Conservation (phyloP, 2,888 invertebrate species). For the Acronicta leporina region DNA sequence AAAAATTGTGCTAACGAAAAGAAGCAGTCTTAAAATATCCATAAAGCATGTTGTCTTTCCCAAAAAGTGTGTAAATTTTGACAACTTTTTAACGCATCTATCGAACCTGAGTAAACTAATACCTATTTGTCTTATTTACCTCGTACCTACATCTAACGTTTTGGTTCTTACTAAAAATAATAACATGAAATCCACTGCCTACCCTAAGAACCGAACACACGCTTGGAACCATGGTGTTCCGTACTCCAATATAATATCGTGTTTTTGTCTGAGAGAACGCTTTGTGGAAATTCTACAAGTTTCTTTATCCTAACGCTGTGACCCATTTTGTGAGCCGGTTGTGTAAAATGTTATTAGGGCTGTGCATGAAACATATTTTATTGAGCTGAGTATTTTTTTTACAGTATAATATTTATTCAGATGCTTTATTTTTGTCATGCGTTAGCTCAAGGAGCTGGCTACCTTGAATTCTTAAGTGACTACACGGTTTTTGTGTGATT, state of each 20-base stretch:
- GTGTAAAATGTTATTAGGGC: constrained; percentile 46
- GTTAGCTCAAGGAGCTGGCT: constrained; percentile 1
- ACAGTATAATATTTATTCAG: constrained; percentile 3
- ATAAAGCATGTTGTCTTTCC: no score
- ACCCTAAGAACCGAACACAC: neutral
- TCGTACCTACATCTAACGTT: no score
- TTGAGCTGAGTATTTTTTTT: constrained; percentile 6
- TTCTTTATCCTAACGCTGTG: constrained; percentile 39
- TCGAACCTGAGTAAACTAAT: no score
- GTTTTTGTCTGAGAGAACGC: constrained; percentile 14
- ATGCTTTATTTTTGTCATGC: neutral
- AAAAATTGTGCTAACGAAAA: no score
- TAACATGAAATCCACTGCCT: no score
- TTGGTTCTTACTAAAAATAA: no score
- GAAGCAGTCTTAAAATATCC: no score
- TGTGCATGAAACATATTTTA: constrained; percentile 23
- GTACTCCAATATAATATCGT: constrained; percentile 5
- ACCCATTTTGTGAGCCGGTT: constrained; percentile 42
- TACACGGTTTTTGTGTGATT: neutral
- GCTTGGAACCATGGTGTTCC: neutral
- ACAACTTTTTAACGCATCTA: no score
- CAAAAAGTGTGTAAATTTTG: no score
- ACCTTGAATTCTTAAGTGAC: no score
- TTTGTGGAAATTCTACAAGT: constrained; percentile 29
- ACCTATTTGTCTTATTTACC: no score